These are phyloP conservation scores for Triops longicaudatus DNA, from an alignment of 1,140 invertebrate species.

Conservation along the genomic window DNA sequence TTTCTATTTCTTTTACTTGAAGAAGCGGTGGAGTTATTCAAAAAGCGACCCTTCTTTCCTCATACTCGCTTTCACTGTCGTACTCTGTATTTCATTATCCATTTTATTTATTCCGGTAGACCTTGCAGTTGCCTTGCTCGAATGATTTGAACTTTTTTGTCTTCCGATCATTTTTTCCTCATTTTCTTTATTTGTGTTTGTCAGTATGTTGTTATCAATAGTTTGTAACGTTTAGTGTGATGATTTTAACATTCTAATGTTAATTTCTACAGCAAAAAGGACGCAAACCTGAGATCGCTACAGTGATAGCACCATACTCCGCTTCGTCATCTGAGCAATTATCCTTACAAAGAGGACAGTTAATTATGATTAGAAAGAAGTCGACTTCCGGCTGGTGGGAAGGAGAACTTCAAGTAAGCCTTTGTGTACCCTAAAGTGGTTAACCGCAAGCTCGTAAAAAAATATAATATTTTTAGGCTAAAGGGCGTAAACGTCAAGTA, in stretches of 20 bases:
- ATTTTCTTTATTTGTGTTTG: constrained; percentile 16
- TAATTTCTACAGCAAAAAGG: constrained; percentile 33
- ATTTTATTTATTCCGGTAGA: too few relatives aligned
- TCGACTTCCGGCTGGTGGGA: constrained; percentile 98
- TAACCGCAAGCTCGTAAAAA: background rate
- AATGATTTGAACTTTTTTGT: too few relatives aligned
- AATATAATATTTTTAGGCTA: constrained; percentile 48
- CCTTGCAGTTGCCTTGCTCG: too few relatives aligned
- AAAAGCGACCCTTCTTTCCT: too few relatives aligned
- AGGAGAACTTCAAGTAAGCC: constrained; percentile 79
- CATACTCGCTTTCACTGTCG: too few relatives aligned
- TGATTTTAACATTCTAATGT: constrained; percentile 22
- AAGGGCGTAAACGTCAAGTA: constrained; percentile 87
- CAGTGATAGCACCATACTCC: constrained; percentile 78
- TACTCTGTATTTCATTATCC: too few relatives aligned
- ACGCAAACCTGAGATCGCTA: constrained; percentile 79
- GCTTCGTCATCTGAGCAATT: constrained; percentile 84
- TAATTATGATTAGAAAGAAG: constrained; percentile 93
- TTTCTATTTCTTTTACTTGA: background rate
- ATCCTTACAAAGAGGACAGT: constrained; percentile 79
- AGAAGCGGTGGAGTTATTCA: too few relatives aligned
- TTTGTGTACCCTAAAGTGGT: background rate
- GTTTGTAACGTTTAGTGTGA: background rate
- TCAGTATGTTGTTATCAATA: too few relatives aligned
- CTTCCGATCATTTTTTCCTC: too few relatives aligned